phyloP scores from a whole-genome alignment of 2,888 invertebrate species.

The Piscicola geometra region DNA sequence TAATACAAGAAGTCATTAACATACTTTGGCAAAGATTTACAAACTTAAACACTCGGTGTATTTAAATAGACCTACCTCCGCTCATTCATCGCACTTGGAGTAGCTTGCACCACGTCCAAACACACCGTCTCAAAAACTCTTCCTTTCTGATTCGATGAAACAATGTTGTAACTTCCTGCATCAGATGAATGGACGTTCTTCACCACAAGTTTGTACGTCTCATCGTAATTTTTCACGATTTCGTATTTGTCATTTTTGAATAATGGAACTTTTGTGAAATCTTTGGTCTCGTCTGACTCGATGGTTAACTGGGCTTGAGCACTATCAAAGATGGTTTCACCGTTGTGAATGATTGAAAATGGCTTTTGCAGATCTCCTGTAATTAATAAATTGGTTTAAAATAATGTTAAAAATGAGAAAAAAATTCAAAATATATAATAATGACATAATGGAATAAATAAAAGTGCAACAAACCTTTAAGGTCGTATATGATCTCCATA shows the following conservation, averaged over 20 bases:
- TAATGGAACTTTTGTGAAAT: background rate
- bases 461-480: background rate
- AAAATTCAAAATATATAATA: background rate
- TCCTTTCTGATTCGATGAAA: conserved; percentile 46
- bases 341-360: too few species aligned
- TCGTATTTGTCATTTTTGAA: background rate
- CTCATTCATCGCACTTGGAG: too few species aligned
- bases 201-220: conserved; percentile 36
- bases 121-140: conserved; percentile 43
- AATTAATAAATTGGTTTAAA: background rate
- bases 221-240: too few species aligned
- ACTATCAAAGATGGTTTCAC: too few species aligned
- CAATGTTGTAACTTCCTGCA: conserved; percentile 48
- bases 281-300: too few species aligned
- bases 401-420: too few species aligned
- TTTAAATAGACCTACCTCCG: too few species aligned
- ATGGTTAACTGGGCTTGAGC: too few species aligned
- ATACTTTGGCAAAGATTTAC: too few species aligned
- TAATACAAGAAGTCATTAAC: background rate
- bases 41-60: too few species aligned
- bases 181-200: conserved; percentile 43
- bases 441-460: background rate
- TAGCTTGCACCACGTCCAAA: too few species aligned
- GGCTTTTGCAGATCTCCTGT: too few species aligned
- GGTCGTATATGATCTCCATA: background rate